Evolutionary conservation across 1,140 invertebrate species (phyloP), one percentile per base, ranked within the genome.

Genomic region (Drosophila miranda): DNA sequence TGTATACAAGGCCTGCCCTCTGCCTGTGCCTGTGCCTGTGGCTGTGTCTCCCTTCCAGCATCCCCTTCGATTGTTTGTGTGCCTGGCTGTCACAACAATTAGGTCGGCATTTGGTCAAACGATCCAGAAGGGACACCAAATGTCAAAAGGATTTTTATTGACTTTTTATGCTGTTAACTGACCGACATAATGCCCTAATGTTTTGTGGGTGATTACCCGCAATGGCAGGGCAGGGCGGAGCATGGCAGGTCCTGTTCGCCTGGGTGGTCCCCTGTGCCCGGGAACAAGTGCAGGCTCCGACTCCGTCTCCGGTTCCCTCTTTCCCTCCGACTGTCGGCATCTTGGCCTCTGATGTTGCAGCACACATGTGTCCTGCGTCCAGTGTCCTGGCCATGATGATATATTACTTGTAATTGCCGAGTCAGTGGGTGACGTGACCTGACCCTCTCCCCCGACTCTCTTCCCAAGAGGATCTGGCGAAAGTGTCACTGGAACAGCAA

Each of bases 101-200:
- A 78, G 78, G 86, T 82, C 87, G 87, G 86, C 86, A 72, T 86
- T 86, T 86, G 72, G 41, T 86, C 81, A 83, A 78, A 84, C 62
- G 73, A 26, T 30, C 53, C 49, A 21, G 44, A 76, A 62, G 61
- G 59, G 58, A 53, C 57, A 54, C 53, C 48, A 75, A 82, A 79
- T 88, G 83, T 88, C 83, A 82, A 72, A 89, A 68, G 81, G 78
- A 86, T 78, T 79, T 79, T 87, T 86, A 89, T 89, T 86, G 86
- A 84, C 78, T 89, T 89, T 89, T 89, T 84, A 86, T 89, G 86
- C 72, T 81, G 81, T 89, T 87, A 89, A 89, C 86, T 89, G 86
- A 89, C 86, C 86, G 87, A 89, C 81, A 87, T 89, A 79, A 89
- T 84, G 81, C 81, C 81, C 81, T 82, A 26, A 26, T 26, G 86